Evolutionary conservation across 2,888 invertebrate genomes (phyloP).

Genomic region (Caenorhabditis drosophilae): DNA sequence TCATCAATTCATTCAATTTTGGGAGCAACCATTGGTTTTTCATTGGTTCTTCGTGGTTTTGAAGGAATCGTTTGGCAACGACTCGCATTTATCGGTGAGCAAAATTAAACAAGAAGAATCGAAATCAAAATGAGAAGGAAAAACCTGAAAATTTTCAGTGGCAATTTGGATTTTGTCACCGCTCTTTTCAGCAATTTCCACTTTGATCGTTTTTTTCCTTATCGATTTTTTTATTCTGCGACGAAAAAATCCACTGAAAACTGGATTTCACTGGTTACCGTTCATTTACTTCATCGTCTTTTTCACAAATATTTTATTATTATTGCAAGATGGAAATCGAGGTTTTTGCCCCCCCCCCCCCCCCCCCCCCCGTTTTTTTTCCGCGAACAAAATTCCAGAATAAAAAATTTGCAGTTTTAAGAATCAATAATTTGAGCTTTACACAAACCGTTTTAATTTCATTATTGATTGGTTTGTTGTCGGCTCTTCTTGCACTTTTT

Average conservation of each 20-base stretch:
- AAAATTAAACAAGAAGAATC: neutral
- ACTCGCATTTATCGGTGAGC: constrained; percentile 70
- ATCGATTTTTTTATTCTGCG: constrained; percentile 74
- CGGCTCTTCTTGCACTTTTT: constrained; percentile 24
- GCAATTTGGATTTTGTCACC: constrained; percentile 92
- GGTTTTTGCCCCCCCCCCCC: constrained; percentile 74
- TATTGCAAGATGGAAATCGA: constrained; percentile 82
- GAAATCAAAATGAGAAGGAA: too few relatives aligned
- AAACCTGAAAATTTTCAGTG: neutral
- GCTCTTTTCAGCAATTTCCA: constrained; percentile 85
- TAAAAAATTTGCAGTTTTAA: constrained; percentile 76
- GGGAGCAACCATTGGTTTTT: constrained; percentile 94
- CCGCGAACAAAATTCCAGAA: too few relatives aligned
- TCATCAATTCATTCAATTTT: constrained; percentile 98
- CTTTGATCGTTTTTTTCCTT: constrained; percentile 72
- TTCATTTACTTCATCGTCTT: constrained; percentile 90
- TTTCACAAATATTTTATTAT: constrained; percentile 88
- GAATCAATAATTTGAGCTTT: constrained; percentile 85
- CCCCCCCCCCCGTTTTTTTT: too few relatives aligned
- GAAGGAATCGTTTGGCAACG: constrained; percentile 80
- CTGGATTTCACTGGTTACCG: constrained; percentile 83
- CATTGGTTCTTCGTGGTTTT: constrained; percentile 85
- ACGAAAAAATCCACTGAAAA: constrained; percentile 45
- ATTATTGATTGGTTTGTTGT: constrained; percentile 76
- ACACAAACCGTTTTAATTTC: constrained; percentile 81